Base-by-base conservation (phyloP, 2,888 invertebrate genomes). In the Autographa gamma region DNA sequence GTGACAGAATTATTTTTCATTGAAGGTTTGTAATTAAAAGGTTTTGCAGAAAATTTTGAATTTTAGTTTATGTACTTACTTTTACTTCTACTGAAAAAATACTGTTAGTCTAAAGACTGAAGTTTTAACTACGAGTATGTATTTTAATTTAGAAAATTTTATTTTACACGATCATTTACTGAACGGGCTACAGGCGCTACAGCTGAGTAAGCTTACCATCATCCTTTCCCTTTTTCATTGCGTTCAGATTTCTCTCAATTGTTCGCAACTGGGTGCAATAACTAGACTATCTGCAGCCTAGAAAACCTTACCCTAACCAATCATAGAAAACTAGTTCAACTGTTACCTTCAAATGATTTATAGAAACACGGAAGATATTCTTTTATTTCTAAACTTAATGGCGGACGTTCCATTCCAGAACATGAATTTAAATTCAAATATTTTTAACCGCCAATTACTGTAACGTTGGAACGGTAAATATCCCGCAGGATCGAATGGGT, bases 391-490 rank as follows among this genome's bases (percentile, higher is more conserved):
- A 2, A 6, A 18, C 52, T 18, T 43, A 43, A 43, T 43, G 43
- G 18, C 54, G 9, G 19, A 18, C 9, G 54, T 18, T 54, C 19
- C 2, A 19, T 54, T 19, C 54, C 19, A 19, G 54, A 48, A 48
- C n/a, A n/a, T 11, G 11, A 25, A 56, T 25, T n/a, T 62, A 11
- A 68, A 68, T 67, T 41, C 70, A 69, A 77, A 74, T 74, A 82
- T 69, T 80, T 75, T 64, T 65, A 70, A 65, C 81, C 77, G 64
- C 77, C 70, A 74, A 74, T 81, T 71, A 79, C 56, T 69, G 73
- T 70, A 66, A 59, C 41, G 58, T 82, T 73, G 73, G 61, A 83
- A 88, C 87, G 80, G 84, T 87, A 85, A 83, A 86, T 83, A 85
- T 85, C 85, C 87, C 82, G 69, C 83, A 85, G 86, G 86, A 87